A percentile compares a stretch with the other conserved stretches of the same genome.
phyloP scores from a whole-genome alignment of 2,113 vertebrate species.

The Eira barbara region DNA sequence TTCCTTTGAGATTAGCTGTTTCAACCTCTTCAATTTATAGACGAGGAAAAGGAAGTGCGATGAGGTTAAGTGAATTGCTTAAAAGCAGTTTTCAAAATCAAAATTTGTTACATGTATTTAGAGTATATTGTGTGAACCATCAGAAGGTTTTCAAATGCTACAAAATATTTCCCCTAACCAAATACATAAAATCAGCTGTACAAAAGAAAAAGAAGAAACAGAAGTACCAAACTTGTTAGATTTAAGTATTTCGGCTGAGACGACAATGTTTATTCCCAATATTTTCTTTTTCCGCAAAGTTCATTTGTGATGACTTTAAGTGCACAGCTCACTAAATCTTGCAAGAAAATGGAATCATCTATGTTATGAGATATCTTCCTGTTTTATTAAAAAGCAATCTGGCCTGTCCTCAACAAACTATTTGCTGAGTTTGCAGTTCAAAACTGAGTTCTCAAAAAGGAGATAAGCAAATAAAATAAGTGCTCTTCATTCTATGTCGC shows the following conservation, averaged over 20 bases:
- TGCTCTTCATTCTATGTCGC: not conserved
- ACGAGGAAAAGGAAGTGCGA: not conserved
- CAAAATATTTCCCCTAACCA: not conserved
- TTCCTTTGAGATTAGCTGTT: slow-evolving; percentile 5
- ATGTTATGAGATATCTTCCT: not conserved
- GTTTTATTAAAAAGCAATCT: not conserved
- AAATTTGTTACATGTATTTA: not conserved
- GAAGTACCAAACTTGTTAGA: not conserved
- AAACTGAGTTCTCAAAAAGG: not conserved
- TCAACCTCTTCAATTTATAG: not conserved
- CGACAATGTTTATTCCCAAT: not conserved
- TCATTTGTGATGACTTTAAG: not conserved
- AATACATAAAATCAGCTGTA: not conserved
- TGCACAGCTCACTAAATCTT: not conserved
- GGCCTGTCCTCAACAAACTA: not conserved
- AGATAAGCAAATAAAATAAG: not conserved
- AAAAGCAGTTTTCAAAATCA: not conserved
- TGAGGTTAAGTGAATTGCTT: not conserved
- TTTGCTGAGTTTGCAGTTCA: not conserved
- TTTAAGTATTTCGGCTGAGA: not conserved
- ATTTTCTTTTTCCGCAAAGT: not conserved
- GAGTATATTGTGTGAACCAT: not conserved
- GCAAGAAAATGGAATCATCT: not conserved
- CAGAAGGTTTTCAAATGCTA: not conserved
- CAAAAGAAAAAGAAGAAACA: not conserved